phyloP scores from a whole-genome alignment of 2,113 vertebrate genomes.

The Podilymbus podiceps region DNA sequence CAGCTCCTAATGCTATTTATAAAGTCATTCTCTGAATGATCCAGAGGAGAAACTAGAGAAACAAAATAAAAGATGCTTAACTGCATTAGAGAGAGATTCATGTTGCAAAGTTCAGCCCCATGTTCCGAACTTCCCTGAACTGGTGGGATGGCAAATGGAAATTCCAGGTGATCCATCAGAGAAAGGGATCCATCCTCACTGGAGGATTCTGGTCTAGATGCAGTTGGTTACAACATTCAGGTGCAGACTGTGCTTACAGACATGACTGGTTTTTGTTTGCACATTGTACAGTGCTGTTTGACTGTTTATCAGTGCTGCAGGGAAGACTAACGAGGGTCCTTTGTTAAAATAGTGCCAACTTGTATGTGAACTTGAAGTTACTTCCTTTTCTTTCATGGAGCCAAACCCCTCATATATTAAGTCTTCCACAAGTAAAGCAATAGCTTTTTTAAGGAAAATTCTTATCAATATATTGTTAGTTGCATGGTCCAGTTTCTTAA shows the following conservation, averaged over 20 bases:
- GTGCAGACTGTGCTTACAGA: fast-evolving
- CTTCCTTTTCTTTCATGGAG: neutral
- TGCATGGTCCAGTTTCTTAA: neutral
- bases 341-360: neutral
- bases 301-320: neutral
- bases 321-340: neutral
- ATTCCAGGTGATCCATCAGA: neutral
- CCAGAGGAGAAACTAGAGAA: neutral
- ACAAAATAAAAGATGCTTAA: neutral
- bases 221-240: no score
- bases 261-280: fast-evolving
- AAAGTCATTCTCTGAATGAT: neutral
- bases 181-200: fast-evolving
- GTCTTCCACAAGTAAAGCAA: neutral
- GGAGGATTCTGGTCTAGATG: no score
- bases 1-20: neutral
- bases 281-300: fast-evolving
- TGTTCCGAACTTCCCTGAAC: neutral
- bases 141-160: neutral
- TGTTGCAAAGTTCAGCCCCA: neutral
- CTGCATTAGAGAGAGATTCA: neutral
- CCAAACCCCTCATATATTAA: neutral
- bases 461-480: no score
- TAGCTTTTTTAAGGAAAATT: neutral
- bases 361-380: neutral